A percentile compares a stretch with the other conserved stretches of the same genome.
phyloP scores from a whole-genome alignment of 2,888 invertebrate species.

The Drosophila prolongata region DNA sequence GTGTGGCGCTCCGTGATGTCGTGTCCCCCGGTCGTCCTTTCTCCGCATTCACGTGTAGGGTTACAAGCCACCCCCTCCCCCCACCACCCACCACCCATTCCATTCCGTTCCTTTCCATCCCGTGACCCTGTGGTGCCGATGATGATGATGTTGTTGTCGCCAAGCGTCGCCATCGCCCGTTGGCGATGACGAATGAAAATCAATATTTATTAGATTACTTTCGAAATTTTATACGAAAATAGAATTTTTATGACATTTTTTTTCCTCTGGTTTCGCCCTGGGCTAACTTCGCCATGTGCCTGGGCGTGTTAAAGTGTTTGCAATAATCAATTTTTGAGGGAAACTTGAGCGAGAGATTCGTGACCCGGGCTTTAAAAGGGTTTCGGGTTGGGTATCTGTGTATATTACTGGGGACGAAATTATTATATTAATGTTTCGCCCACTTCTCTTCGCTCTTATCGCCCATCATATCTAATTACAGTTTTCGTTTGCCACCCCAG shows the following conservation, averaged over 20 bases:
- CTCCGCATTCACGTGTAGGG: constrained; percentile 69
- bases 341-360: constrained; percentile 9
- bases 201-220: constrained; percentile 84
- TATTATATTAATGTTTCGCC: background rate
- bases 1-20: constrained; percentile 49
- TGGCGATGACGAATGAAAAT: constrained; percentile 82
- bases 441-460: background rate
- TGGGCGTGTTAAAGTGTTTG: constrained; percentile 40
- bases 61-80: constrained; percentile 54
- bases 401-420: background rate
- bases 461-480: constrained; percentile 25
- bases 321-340: constrained; percentile 56
- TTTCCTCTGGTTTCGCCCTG: constrained; percentile 26
- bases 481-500: constrained; percentile 5
- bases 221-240: constrained; percentile 77
- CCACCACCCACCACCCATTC: background rate
- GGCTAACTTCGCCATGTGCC: constrained; percentile 49
- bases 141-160: constrained; percentile 58
- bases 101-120: background rate
- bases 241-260: constrained; percentile 74
- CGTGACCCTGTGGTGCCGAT: constrained; percentile 49
- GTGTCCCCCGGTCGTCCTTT: constrained; percentile 41
- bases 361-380: constrained; percentile 19
- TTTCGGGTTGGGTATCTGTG: background rate
- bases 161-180: constrained; percentile 41